Evolutionary conservation across 2,797 vertebrate genomes (phyloP).

Genomic region (Heterohyrax brucei): DNA sequence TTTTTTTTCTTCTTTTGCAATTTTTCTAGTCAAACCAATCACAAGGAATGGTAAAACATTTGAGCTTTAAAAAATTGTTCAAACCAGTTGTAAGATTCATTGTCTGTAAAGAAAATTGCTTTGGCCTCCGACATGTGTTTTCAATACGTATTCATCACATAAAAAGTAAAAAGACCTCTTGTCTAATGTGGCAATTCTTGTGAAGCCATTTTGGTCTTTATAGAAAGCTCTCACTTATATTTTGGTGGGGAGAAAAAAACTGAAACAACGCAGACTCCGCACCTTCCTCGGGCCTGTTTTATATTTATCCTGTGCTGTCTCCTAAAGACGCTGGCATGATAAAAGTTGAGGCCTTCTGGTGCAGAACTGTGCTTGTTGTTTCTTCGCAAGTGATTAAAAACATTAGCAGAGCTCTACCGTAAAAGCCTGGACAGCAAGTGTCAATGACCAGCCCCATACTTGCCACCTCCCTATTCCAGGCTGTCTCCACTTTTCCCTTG

Average conservation of each 20-base stretch:
- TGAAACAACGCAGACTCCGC: conserved; percentile 81
- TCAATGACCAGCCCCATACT: background rate
- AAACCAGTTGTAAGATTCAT: conserved; percentile 75
- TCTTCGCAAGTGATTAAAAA: conserved; percentile 79
- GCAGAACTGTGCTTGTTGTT: conserved; percentile 70
- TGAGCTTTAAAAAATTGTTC: conserved; percentile 38
- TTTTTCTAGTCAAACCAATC: conserved; percentile 67
- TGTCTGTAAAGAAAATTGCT: conserved; percentile 84
- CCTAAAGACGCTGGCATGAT: conserved; percentile 84
- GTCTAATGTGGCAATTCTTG: conserved; percentile 74
- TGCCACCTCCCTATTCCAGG: background rate
- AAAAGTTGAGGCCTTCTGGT: conserved; percentile 83
- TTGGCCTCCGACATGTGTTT: conserved; percentile 80
- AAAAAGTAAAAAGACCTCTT: conserved; percentile 84
- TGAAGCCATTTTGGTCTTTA: conserved; percentile 85
- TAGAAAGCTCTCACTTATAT: conserved; percentile 85
- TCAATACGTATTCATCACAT: conserved; percentile 82
- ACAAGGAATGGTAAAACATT: conserved; percentile 63
- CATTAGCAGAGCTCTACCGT: conserved; percentile 64
- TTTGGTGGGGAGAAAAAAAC: conserved; percentile 65
- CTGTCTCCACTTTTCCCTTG: background rate
- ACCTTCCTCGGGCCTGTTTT: conserved; percentile 84
- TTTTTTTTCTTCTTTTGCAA: conserved; percentile 34
- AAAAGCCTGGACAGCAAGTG: conserved; percentile 49
- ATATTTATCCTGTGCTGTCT: conserved; percentile 87